phyloP scores from a whole-genome alignment of 2,797 vertebrate genomes.

The Euthynnus affinis region DNA sequence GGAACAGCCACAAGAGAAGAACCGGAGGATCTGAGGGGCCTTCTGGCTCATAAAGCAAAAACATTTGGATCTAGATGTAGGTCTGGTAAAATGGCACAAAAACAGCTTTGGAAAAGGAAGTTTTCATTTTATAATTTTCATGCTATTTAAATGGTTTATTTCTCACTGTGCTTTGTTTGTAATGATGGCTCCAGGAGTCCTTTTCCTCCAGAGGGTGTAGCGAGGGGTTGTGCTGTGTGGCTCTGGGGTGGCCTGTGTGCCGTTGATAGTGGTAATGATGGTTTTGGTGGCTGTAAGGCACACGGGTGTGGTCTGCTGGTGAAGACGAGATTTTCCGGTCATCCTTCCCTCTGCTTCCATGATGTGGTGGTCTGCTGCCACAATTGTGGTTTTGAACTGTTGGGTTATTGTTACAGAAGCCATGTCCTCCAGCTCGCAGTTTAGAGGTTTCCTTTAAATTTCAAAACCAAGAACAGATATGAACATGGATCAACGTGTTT shows the following conservation, averaged over 20 bases:
- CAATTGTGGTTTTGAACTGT: conserved; percentile 66
- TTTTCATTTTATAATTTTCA: neutral
- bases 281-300: conserved; percentile 93
- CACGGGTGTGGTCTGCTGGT: conserved; percentile 94
- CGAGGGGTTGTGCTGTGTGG: conserved; percentile 79
- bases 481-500: neutral
- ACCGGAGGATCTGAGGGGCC: too few species aligned
- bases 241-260: conserved; percentile 78
- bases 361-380: conserved; percentile 66
- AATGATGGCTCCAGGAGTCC: conserved; percentile 77
- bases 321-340: conserved; percentile 84
- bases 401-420: conserved; percentile 68
- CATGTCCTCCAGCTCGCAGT: conserved; percentile 73
- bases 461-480: neutral
- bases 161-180: conserved; percentile 86
- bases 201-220: conserved; percentile 74
- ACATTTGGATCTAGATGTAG: too few species aligned
- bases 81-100: neutral
- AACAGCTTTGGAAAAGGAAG: neutral
- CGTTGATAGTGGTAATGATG: conserved; percentile 83
- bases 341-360: conserved; percentile 78
- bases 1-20: too few species aligned
- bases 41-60: too few species aligned
- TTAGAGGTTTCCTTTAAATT: conserved; percentile 82
- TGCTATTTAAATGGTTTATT: neutral